Conservation (phyloP, 2,797 vertebrate species). For the Hypotaenidia okinawae region DNA sequence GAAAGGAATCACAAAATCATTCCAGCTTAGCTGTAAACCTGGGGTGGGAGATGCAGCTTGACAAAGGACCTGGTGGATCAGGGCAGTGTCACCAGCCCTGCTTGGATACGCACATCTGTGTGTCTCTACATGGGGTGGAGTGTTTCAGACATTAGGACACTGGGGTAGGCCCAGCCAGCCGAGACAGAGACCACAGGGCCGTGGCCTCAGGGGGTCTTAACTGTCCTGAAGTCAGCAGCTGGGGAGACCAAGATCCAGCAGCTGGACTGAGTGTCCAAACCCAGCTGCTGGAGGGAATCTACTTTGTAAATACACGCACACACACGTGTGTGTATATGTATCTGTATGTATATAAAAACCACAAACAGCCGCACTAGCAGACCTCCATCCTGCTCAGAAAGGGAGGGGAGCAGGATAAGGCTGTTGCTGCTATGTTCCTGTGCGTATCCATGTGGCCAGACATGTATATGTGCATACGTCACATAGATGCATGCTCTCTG, state of each 20-base stretch:
- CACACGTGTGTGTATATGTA: too few relatives aligned
- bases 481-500: fast-evolving
- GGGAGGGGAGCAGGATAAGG: not conserved
- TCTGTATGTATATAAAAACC: fast-evolving
- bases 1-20: not conserved
- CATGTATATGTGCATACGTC: not conserved
- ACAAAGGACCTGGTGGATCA: not conserved
- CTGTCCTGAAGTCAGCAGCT: not conserved
- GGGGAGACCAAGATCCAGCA: not conserved
- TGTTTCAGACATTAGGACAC: not conserved
- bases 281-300: not conserved
- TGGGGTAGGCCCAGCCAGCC: not conserved
- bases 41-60: fast-evolving
- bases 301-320: not conserved
- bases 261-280: not conserved
- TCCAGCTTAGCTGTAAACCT: not conserved
- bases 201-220: not conserved
- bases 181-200: not conserved
- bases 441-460: not conserved
- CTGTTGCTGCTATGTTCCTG: not conserved
- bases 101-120: fast-evolving
- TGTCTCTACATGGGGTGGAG: not conserved
- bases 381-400: not conserved
- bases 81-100: not conserved
- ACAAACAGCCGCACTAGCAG: not conserved